Base-by-base conservation (phyloP, 2,888 invertebrate genomes). In the Campopleginae sp. region DNA sequence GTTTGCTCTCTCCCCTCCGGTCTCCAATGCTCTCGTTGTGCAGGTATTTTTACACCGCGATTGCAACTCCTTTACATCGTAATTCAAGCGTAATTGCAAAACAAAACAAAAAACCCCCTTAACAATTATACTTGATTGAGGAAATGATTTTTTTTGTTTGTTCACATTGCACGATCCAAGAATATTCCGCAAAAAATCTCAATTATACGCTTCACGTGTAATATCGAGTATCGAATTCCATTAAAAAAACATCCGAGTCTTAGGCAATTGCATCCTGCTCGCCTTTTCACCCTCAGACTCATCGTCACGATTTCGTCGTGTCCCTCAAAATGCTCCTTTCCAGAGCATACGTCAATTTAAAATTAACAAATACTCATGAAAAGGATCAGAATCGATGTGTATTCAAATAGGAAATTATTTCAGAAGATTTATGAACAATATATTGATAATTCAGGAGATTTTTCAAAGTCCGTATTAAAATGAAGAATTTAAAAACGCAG, bases 1-100 rank as follows among this genome's bases (percentile, higher is more conserved):
- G 70, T 44, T 63, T 14, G 65, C 68, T 74, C 61, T 74, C 61
- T 82, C 72, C 66, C 82, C 48, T 48, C 61, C 61, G 61, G 27
- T 46, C 42, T 8, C 17, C 48, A 76, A 68, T 54, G 54, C 6
- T 19, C 42, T 66, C 19, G 31, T 46, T 46, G 48, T 54, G 38
- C 33, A 31, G 58, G 66, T 79, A 61, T 68, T 79, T 75, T 42
- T 65, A 44, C 17, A 51, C 23, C 33, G 17, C 33, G 71, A 70
- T 46, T 33, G 14, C n/a, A 58, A 10, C 31, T 71, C 58, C 48
- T 61, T 44, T 48, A n/a, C 54, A 44, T 72, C 71, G 31, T 71
- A 77, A 54, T n/a, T 38, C 44, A 12, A 12, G 12, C 58, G 17
- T 61, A 68, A 46, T 46, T 51, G 44, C 38, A 38, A 17, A 2